Percentiles rank a stretch among this genome's conserved stretches.
phyloP scores from a whole-genome alignment of 92 coral and sea anemone genomes.

The Palythoa grandis region DNA sequence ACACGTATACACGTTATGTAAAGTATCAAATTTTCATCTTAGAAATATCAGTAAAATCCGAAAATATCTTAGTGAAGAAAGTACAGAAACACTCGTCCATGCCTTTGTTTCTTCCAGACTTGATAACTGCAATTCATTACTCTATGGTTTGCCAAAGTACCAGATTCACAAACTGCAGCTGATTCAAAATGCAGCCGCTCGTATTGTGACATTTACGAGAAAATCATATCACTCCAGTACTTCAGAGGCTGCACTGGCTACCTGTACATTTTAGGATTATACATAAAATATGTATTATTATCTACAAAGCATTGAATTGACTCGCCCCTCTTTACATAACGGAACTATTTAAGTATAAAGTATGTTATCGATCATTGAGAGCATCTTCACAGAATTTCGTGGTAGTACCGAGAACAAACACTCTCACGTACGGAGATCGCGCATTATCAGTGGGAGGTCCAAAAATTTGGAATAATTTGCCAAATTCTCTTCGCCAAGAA shows the following conservation, averaged over 20 bases:
- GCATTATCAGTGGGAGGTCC: background rate
- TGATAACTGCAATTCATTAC: slow-evolving; percentile 13
- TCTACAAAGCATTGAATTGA: slow-evolving; percentile 21
- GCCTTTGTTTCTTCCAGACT: slow-evolving; percentile 22
- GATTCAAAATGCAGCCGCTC: slow-evolving; percentile 35
- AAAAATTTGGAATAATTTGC: too few relatives aligned
- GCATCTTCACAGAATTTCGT: background rate
- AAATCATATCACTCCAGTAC: slow-evolving; percentile 35
- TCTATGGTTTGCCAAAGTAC: slow-evolving; percentile 33
- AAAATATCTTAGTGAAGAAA: slow-evolving; percentile 27
- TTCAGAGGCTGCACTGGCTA: slow-evolving; percentile 38
- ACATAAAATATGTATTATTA: slow-evolving; percentile 24
- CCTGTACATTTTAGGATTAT: slow-evolving; percentile 32
- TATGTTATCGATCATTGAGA: background rate
- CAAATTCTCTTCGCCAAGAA: too few relatives aligned
- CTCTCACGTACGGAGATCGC: background rate
- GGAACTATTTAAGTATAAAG: slow-evolving; percentile 29
- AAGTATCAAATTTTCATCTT: too few relatives aligned
- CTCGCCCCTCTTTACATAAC: slow-evolving; percentile 32
- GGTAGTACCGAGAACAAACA: background rate
- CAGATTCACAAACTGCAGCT: slow-evolving; percentile 28
- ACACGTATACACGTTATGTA: too few relatives aligned
- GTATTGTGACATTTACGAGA: slow-evolving; percentile 26
- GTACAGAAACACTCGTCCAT: slow-evolving; percentile 21
- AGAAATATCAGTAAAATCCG: too few relatives aligned